Percentiles rank a stretch among this genome's conserved stretches.
These are phyloP conservation scores for Kuschelorhynchus macadamiae DNA, from an alignment of 2,888 invertebrate species.

Conservation along the genomic window DNA sequence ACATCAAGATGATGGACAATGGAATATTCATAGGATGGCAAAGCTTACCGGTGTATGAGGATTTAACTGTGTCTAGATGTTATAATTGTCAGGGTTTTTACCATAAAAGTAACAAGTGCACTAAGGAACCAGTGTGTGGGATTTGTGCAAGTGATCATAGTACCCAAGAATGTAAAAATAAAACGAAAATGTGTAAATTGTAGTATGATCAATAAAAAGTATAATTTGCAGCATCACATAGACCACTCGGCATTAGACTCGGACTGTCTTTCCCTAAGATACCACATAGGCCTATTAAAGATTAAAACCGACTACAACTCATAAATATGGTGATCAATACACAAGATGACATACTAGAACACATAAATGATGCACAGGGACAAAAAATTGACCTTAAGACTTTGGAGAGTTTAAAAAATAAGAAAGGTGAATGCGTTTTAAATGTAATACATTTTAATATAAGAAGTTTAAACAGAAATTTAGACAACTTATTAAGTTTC, in stretches of 20 bases:
- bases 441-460: not conserved
- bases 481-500: not conserved
- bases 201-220: not conserved
- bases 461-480: not conserved
- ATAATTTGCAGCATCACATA: not conserved
- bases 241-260: slow-evolving; percentile 3
- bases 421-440: not conserved
- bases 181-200: not conserved
- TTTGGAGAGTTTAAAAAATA: not conserved
- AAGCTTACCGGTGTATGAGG: not conserved
- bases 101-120: too few relatives aligned
- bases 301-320: not conserved
- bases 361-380: not conserved
- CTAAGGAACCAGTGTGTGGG: not conserved
- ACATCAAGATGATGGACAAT: too few relatives aligned
- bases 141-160: not conserved
- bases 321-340: not conserved
- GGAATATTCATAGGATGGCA: too few relatives aligned
- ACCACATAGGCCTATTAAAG: not conserved
- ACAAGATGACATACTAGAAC: not conserved
- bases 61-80: not conserved
- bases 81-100: too few relatives aligned
- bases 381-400: not conserved
- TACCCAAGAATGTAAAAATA: not conserved
- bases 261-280: not conserved